Percentiles rank a stretch among this genome's conserved stretches.
These are phyloP conservation scores for Sebastolobus altivelis DNA, from an alignment of 2,797 vertebrate species.

Conservation along the genomic window DNA sequence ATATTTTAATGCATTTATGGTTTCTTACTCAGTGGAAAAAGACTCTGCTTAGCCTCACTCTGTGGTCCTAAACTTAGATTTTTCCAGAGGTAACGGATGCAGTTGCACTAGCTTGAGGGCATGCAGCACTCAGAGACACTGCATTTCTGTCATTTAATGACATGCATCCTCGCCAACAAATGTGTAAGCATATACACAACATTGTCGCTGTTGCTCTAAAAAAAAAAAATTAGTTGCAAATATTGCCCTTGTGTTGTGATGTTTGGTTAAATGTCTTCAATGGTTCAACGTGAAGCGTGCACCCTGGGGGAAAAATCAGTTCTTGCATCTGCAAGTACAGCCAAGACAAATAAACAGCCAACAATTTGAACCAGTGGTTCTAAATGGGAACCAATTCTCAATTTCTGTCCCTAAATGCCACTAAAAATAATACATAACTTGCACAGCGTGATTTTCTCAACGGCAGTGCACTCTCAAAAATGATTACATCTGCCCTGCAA, in stretches of 20 bases:
- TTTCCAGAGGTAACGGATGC: neutral
- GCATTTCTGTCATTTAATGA: neutral
- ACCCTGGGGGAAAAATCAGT: neutral
- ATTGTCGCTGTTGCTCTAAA: neutral
- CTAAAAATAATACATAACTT: neutral
- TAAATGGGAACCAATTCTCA: neutral
- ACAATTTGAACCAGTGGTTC: neutral
- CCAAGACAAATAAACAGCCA: neutral
- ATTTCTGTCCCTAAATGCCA: neutral
- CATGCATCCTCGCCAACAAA: neutral
- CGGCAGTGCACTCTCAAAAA: neutral
- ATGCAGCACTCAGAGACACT: constrained; percentile 4
- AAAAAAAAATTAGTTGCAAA: neutral
- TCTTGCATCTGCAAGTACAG: neutral
- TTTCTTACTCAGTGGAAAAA: neutral
- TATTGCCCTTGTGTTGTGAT: neutral
- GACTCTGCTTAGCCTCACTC: neutral
- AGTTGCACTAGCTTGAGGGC: constrained; percentile 2
- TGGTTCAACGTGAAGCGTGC: neutral
- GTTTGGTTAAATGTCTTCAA: constrained; percentile 6
- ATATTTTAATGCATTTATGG: neutral
- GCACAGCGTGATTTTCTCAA: neutral
- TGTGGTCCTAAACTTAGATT: neutral
- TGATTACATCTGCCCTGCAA: neutral
- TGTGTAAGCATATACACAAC: neutral